Conservation (phyloP, 2,888 invertebrate species). For the Acleris emargana region DNA sequence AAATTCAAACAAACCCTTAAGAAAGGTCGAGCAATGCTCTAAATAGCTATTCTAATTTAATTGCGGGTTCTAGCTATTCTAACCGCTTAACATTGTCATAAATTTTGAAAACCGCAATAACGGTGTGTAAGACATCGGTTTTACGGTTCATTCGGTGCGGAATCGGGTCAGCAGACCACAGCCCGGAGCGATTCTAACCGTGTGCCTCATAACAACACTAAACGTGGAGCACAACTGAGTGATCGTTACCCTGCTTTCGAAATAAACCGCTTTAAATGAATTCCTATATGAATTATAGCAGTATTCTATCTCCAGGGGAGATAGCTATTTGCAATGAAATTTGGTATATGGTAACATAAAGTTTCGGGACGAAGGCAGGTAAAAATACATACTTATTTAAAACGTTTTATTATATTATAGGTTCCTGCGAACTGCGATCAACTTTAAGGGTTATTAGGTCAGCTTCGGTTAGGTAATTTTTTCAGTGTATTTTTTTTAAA, state of each 20-base stretch:
- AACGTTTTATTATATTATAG: background rate
- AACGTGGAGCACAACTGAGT: constrained; percentile 41
- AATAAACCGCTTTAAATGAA: constrained; percentile 17
- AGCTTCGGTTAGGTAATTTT: too few relatives aligned
- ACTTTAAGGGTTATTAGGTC: too few relatives aligned
- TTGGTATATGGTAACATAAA: background rate
- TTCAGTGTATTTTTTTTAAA: too few relatives aligned
- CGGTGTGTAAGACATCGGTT: constrained; percentile 25
- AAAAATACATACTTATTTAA: background rate
- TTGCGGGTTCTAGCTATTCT: too few relatives aligned
- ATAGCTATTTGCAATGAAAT: constrained; percentile 22
- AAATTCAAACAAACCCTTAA: background rate
- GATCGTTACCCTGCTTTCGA: constrained; percentile 42
- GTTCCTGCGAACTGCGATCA: too few relatives aligned
- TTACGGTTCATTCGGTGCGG: constrained; percentile 17
- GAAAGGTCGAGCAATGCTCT: too few relatives aligned
- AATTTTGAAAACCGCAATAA: constrained; percentile 30
- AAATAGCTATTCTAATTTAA: too few relatives aligned
- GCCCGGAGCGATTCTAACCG: constrained; percentile 17
- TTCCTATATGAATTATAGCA: constrained; percentile 1
- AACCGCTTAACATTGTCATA: constrained; percentile 2
- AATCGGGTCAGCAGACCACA: constrained; percentile 36
- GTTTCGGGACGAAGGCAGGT: background rate
- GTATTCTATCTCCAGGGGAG: constrained; percentile 18
- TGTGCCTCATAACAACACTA: constrained; percentile 38